Percentiles rank a stretch among this genome's conserved stretches.
Conservation (phyloP, 1,140 invertebrate genomes). For the Whitmania pigra region DNA sequence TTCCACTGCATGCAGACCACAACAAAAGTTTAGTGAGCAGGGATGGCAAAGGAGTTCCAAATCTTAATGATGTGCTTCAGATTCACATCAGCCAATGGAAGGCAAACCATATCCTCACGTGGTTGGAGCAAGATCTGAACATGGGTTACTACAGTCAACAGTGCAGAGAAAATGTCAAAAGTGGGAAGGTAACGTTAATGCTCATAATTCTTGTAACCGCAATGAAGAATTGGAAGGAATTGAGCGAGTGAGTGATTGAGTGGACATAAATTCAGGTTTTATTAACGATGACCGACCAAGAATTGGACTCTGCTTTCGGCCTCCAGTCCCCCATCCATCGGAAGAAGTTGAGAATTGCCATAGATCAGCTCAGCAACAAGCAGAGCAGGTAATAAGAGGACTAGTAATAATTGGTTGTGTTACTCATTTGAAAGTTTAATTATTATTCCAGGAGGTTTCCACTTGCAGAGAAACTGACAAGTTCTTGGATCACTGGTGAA, state of each 20-base stretch:
- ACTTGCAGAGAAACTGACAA: background rate
- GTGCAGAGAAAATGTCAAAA: slow-evolving; percentile 82
- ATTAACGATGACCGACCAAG: slow-evolving; percentile 71
- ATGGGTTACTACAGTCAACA: slow-evolving; percentile 81
- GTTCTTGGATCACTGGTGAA: slow-evolving; percentile 57
- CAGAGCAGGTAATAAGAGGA: slow-evolving; percentile 40
- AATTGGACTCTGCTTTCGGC: slow-evolving; percentile 71
- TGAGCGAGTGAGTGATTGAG: background rate
- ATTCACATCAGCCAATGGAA: slow-evolving; percentile 54
- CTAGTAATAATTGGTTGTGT: background rate
- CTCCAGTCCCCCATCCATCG: slow-evolving; percentile 77
- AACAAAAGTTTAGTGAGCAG: too few species aligned
- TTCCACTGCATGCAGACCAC: too few species aligned
- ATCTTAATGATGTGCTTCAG: background rate
- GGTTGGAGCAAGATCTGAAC: slow-evolving; percentile 78
- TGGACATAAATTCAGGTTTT: slow-evolving; percentile 52
- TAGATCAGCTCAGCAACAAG: slow-evolving; percentile 76
- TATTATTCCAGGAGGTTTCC: background rate
- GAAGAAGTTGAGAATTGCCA: slow-evolving; percentile 79
- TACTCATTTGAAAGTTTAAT: background rate
- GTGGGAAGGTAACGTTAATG: slow-evolving; percentile 61
- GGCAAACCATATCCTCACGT: slow-evolving; percentile 77
- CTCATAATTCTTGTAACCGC: background rate
- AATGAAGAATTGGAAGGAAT: background rate
- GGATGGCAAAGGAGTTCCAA: too few species aligned